These are phyloP conservation scores for Grantiella picta DNA, from an alignment of 2,113 vertebrate species.

Conservation along the genomic window DNA sequence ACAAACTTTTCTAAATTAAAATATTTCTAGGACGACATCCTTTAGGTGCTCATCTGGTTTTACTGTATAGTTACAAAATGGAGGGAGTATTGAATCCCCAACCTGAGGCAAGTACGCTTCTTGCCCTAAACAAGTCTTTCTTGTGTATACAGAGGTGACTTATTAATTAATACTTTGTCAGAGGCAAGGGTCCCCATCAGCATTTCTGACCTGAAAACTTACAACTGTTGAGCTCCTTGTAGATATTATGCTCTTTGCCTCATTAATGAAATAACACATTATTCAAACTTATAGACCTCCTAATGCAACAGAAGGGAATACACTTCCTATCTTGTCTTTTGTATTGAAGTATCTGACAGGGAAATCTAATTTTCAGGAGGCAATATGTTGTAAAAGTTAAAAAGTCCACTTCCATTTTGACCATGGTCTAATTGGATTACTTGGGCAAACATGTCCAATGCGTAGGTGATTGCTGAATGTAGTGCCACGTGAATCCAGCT, in stretches of 20 bases:
- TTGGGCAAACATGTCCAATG: neutral
- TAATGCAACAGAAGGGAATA: neutral
- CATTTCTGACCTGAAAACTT: neutral
- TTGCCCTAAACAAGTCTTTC: neutral
- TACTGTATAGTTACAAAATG: neutral
- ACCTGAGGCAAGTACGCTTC: neutral
- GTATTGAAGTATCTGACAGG: neutral
- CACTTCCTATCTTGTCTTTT: neutral
- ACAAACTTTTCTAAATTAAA: neutral
- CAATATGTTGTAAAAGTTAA: neutral
- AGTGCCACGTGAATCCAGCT: neutral
- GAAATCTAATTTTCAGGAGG: neutral
- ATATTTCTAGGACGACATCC: neutral
- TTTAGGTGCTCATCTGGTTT: neutral
- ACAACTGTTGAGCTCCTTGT: accelerated
- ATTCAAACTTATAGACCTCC: neutral
- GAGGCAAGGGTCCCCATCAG: neutral
- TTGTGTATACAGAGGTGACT: neutral
- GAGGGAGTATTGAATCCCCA: neutral
- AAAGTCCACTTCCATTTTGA: neutral
- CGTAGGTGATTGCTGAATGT: neutral
- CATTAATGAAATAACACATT: neutral
- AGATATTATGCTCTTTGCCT: neutral
- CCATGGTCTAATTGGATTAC: neutral
- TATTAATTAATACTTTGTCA: neutral